phyloP scores from a whole-genome alignment of 2,888 invertebrate species.

The Idaea biselata region DNA sequence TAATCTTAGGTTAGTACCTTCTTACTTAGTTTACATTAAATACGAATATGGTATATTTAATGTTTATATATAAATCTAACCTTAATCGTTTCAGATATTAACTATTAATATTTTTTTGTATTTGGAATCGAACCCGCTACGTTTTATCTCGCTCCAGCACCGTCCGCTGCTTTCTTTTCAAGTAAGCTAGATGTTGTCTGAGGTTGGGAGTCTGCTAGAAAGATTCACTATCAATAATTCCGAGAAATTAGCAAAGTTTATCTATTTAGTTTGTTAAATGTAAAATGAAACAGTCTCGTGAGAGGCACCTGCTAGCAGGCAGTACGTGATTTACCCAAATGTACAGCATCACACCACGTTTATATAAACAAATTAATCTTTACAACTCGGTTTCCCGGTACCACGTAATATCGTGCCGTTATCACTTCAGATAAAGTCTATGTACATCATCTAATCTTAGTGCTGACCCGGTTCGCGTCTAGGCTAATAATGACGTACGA shows the following conservation, averaged over 20 bases:
- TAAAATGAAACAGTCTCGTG: slow-evolving; percentile 6
- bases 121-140: too few relatives aligned
- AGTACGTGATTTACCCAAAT: slow-evolving; percentile 6
- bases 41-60: too few relatives aligned
- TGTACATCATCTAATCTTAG: slow-evolving; percentile 62
- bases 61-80: too few relatives aligned
- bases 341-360: slow-evolving; percentile 33
- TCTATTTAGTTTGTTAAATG: background rate
- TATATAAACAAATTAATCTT: slow-evolving; percentile 53
- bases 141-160: too few relatives aligned
- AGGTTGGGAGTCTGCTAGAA: too few relatives aligned
- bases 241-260: slow-evolving; percentile 1
- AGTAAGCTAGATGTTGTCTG: too few relatives aligned
- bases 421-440: slow-evolving; percentile 48
- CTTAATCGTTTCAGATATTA: too few relatives aligned
- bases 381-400: slow-evolving; percentile 64
- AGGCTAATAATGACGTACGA: slow-evolving; percentile 70
- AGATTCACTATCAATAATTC: background rate
- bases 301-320: slow-evolving; percentile 12
- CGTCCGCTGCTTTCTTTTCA: too few relatives aligned
- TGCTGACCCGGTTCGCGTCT: slow-evolving; percentile 64
- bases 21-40: too few relatives aligned
- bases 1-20: too few relatives aligned
- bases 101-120: too few relatives aligned
- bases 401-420: slow-evolving; percentile 48